These are phyloP conservation scores for Amphiprion percula DNA, from an alignment of 2,113 vertebrate species.

Conservation along the genomic window DNA sequence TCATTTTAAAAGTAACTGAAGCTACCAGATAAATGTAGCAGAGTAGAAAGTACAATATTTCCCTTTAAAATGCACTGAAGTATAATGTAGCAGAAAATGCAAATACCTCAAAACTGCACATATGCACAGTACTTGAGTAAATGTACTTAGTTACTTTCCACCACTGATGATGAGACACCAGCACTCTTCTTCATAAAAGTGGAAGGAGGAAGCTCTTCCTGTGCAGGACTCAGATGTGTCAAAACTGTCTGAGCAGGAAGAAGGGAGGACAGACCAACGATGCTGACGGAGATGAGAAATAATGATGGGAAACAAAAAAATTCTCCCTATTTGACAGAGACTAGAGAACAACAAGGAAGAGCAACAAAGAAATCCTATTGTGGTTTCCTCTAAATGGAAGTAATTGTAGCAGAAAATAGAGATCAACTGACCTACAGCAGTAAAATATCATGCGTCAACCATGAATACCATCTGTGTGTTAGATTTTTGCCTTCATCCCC, in stretches of 20 bases:
- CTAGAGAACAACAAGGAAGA: background rate
- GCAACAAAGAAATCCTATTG: no score
- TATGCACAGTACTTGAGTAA: no score
- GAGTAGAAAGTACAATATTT: no score
- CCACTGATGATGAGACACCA: background rate
- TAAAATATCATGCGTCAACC: background rate
- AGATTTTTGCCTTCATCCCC: background rate
- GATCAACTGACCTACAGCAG: background rate
- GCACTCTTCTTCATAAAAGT: background rate
- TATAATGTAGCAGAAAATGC: no score
- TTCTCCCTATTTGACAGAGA: conserved; percentile 5
- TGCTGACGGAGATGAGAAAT: background rate
- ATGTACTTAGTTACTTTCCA: no score
- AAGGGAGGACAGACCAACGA: background rate
- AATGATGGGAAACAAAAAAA: background rate
- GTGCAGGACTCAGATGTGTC: conserved; percentile 1
- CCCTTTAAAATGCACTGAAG: no score
- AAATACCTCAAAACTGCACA: no score
- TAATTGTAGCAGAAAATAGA: background rate
- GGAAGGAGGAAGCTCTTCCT: conserved; percentile 3
- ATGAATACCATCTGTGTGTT: background rate
- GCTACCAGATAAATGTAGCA: no score
- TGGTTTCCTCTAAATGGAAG: background rate
- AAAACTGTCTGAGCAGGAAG: background rate
- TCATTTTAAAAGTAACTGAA: no score